phyloP scores from a whole-genome alignment of 1,140 invertebrate species.

The Zaprionus kolodkinae region DNA sequence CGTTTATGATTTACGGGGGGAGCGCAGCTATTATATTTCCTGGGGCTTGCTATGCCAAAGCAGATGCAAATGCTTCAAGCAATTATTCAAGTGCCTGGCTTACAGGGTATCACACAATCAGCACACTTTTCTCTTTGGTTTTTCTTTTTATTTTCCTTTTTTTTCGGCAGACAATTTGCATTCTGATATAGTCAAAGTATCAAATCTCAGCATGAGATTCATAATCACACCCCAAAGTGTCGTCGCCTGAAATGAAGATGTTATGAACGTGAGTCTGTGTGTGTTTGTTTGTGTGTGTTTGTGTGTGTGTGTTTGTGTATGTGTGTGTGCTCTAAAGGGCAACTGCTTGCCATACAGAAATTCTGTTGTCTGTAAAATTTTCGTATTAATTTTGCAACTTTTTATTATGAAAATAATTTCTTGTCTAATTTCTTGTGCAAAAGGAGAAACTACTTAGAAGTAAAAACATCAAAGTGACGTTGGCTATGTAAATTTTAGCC shows the following conservation, averaged over 20 bases:
- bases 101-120: conserved; percentile 3
- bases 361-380: conserved; percentile 11
- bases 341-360: not conserved
- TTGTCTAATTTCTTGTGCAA: conserved; percentile 52
- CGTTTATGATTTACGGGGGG: not conserved
- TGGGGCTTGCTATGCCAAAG: not conserved
- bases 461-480: conserved; percentile 58
- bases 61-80: not conserved
- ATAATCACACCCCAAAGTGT: conserved; percentile 76
- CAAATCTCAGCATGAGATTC: conserved; percentile 73
- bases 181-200: conserved; percentile 58
- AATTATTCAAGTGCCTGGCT: not conserved
- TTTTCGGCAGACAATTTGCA: conserved; percentile 61
- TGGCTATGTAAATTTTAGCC: conserved; percentile 1
- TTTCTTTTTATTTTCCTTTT: conserved; percentile 34
- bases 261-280: conserved; percentile 5
- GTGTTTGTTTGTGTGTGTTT: conserved; percentile 9
- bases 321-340: conserved; percentile 18
- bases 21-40: not conserved
- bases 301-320: conserved; percentile 22
- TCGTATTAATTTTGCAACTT: conserved; percentile 24
- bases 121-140: conserved; percentile 4
- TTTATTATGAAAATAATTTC: conserved; percentile 67
- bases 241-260: conserved; percentile 66
- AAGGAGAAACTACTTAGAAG: conserved; percentile 57